Evolutionary conservation across 2,113 vertebrate species (phyloP).

Genomic region (Sebastes fasciatus): DNA sequence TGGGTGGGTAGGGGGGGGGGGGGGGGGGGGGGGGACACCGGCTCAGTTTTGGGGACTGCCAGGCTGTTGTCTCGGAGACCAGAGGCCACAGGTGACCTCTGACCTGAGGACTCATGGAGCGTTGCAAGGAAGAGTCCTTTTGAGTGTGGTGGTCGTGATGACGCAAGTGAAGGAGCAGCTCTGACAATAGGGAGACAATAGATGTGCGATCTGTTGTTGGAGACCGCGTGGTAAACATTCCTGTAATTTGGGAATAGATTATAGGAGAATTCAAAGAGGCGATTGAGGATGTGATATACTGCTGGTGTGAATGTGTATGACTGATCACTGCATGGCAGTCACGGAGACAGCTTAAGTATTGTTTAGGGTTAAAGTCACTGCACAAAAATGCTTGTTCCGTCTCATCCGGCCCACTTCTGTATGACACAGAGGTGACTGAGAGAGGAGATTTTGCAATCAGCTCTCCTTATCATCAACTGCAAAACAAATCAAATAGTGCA

Average conservation of each 20-base stretch:
- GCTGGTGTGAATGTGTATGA: conserved; percentile 19
- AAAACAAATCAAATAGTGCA: background rate
- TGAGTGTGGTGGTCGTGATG: conserved; percentile 52
- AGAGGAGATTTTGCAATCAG: background rate
- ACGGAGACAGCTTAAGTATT: conserved; percentile 51
- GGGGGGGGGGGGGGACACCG: conserved; percentile 15
- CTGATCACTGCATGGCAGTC: conserved; percentile 33
- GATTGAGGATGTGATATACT: conserved; percentile 25
- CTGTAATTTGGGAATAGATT: conserved; percentile 49
- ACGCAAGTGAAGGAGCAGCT: conserved; percentile 51
- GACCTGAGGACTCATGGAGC: conserved; percentile 68
- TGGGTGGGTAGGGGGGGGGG: conserved; percentile 30
- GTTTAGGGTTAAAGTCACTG: conserved; percentile 51
- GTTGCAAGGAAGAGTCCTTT: conserved; percentile 59
- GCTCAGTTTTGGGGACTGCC: conserved; percentile 67
- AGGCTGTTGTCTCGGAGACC: conserved; percentile 83
- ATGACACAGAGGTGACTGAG: conserved; percentile 26
- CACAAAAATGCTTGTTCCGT: conserved; percentile 51
- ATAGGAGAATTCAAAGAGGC: conserved; percentile 27
- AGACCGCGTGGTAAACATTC: conserved; percentile 36
- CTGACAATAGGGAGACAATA: conserved; percentile 62
- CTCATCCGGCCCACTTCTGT: conserved; percentile 7
- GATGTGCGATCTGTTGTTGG: conserved; percentile 42
- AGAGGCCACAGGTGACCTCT: conserved; percentile 82
- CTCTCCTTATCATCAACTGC: background rate